Evolutionary conservation across 2,888 invertebrate genomes (phyloP).

Genomic region (Psylliodes chrysocephalus): DNA sequence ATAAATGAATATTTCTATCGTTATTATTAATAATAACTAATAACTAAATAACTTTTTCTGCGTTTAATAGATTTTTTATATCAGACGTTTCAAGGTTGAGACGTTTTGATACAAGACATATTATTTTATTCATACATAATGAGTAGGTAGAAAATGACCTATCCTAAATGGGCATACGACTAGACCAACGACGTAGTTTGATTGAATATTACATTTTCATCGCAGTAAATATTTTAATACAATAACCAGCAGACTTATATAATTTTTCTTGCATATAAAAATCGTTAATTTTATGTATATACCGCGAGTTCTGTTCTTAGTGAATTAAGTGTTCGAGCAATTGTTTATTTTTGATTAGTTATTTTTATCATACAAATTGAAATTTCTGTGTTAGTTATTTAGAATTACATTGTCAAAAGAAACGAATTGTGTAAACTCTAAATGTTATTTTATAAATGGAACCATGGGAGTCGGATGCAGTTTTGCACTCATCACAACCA

Average conservation of each 20-base stretch:
- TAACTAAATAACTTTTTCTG: conserved; percentile 1
- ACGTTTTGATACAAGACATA: background rate
- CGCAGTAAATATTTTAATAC: background rate
- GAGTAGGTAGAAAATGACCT: conserved; percentile 3
- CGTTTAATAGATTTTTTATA: background rate
- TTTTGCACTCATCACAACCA: background rate
- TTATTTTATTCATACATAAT: background rate
- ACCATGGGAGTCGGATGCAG: conserved; percentile 1
- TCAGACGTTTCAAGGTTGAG: background rate
- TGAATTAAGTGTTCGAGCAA: too few relatives aligned
- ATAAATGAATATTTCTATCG: too few relatives aligned
- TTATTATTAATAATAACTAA: too few relatives aligned
- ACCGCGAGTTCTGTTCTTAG: too few relatives aligned
- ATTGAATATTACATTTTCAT: background rate
- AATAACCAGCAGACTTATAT: background rate
- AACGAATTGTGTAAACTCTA: background rate
- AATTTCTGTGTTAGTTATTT: too few relatives aligned
- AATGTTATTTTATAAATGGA: background rate
- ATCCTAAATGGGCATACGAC: background rate
- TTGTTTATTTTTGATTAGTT: too few relatives aligned
- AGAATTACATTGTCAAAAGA: background rate
- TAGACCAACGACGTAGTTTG: background rate
- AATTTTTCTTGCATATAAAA: background rate
- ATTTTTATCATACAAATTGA: too few relatives aligned
- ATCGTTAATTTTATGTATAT: background rate